Percentiles rank a stretch among this genome's conserved stretches.
phyloP scores from a whole-genome alignment of 2,888 invertebrate genomes.

The Caenorhabditis afra region DNA sequence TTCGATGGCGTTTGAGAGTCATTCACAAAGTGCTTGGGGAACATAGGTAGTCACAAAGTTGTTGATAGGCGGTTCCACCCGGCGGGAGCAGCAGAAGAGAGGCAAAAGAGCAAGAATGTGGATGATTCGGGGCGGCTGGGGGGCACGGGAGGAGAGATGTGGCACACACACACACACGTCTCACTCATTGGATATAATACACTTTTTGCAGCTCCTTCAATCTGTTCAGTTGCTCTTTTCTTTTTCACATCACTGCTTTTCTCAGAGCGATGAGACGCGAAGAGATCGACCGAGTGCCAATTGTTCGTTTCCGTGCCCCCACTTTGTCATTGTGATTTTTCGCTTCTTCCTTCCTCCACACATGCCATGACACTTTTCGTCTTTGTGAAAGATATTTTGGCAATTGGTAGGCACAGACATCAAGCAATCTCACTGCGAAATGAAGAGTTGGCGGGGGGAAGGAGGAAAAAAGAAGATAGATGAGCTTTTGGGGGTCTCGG shows the following conservation, averaged over 20 bases:
- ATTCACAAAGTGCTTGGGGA: conserved; percentile 5
- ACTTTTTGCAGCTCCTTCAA: conserved; percentile 60
- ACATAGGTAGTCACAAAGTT: conserved; percentile 13
- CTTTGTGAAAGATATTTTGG: conserved; percentile 30
- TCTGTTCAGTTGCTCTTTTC: conserved; percentile 58
- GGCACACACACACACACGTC: conserved; percentile 47
- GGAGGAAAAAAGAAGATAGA: conserved; percentile 46
- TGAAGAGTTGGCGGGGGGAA: neutral
- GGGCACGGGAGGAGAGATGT: conserved; percentile 42
- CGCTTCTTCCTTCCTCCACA: neutral
- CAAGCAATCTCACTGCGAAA: conserved; percentile 35
- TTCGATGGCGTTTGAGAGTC: neutral
- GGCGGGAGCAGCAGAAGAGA: conserved; percentile 19
- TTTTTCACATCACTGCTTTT: neutral
- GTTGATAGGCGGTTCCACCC: conserved; percentile 30
- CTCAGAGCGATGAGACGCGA: neutral
- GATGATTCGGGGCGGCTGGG: conserved; percentile 20
- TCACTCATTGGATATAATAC: conserved; percentile 54
- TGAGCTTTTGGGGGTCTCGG: conserved; percentile 37
- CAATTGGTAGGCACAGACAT: conserved; percentile 40
- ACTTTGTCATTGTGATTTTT: neutral
- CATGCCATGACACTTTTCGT: too few relatives aligned
- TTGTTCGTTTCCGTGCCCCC: conserved; percentile 49
- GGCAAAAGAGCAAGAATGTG: conserved; percentile 25
- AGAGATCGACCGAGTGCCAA: conserved; percentile 33